Base-by-base conservation (phyloP, 1,140 invertebrate species). In the Sminthurides bifidus region DNA sequence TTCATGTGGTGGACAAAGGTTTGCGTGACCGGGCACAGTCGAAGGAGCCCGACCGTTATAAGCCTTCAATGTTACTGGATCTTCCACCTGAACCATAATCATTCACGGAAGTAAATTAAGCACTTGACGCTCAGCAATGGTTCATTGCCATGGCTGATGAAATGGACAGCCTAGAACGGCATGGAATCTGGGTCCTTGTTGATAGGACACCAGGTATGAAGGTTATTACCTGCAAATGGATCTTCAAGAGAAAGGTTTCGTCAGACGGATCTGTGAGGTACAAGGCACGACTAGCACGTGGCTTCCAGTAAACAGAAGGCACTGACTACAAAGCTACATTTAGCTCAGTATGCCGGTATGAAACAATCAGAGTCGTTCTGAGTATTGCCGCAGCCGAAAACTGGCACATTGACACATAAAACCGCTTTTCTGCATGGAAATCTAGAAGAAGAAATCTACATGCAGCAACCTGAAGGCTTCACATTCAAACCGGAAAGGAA, bases 321-420 rank as follows among this genome's bases (percentile, higher is more conserved):
- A 30, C 49, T 24, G 59, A 64, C 31, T 65, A n/a, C 31, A 19
- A 41, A 27, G 68, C 71, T 40, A 69, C 66, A 10, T 74, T 70
- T 66, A 64, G 67, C 3, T 66, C 69, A 43, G 68, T 71, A 0
- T 59, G 68, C 1, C 58, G 66, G 38, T 60, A 65, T 55, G 59
- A 63, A 44, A 67, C 68, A 12, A 51, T 75, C 4, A 59, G 71
- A 62, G 17, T 69, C 2, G 58, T 75, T 29, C 56, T 75, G 52
- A 61, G 65, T 6, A 43, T 74, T 50, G 59, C 65, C 43, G 68
- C 66, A 2, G 3, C 17, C 2, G 5, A 19, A 19, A 19, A 12
- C 12, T 12, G 12, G 17, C 6, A 33, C 23, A 52, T 8, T 24
- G 54, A 5, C 60, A 43, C 51, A 46, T 5, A 43, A 0, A 21